phyloP scores from a whole-genome alignment of 2,888 invertebrate genomes.

The Plutella xylostella region DNA sequence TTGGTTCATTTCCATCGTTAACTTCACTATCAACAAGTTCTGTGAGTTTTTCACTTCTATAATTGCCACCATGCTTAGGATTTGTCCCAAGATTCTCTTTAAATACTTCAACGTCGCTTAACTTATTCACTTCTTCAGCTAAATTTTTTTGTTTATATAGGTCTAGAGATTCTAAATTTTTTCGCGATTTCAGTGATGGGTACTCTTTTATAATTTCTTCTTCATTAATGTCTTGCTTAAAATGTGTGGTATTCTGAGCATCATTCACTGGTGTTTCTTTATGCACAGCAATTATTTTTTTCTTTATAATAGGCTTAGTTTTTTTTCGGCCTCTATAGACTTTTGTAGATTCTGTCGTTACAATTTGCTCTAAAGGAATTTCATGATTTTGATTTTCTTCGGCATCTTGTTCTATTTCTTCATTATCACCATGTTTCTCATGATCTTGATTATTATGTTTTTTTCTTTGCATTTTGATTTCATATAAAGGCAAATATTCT shows the following conservation, averaged over 20 bases:
- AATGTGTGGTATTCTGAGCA: conserved; percentile 44
- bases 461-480: conserved; percentile 32
- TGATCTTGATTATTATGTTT: conserved; percentile 21
- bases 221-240: conserved; percentile 55
- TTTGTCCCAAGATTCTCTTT: conserved; percentile 40
- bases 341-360: conserved; percentile 36
- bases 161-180: conserved; percentile 39
- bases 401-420: conserved; percentile 17
- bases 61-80: conserved; percentile 60
- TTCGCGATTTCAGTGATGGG: conserved; percentile 32
- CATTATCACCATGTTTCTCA: conserved; percentile 18
- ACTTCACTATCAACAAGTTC: conserved; percentile 14
- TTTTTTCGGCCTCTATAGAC: conserved; percentile 25
- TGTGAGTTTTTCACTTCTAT: conserved; percentile 28
- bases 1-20: no score
- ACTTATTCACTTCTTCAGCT: conserved; percentile 51
- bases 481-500: conserved; percentile 49
- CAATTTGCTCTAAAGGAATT: conserved; percentile 6
- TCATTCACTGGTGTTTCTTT: conserved; percentile 46
- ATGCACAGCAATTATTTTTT: conserved; percentile 53
- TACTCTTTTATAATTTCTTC: conserved; percentile 54
- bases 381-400: conserved; percentile 11
- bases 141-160: conserved; percentile 53
- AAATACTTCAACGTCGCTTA: conserved; percentile 56
- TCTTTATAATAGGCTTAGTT: conserved; percentile 36